Base-by-base conservation (phyloP, 2,797 vertebrate genomes). In the Kryptolebias ocellatus region DNA sequence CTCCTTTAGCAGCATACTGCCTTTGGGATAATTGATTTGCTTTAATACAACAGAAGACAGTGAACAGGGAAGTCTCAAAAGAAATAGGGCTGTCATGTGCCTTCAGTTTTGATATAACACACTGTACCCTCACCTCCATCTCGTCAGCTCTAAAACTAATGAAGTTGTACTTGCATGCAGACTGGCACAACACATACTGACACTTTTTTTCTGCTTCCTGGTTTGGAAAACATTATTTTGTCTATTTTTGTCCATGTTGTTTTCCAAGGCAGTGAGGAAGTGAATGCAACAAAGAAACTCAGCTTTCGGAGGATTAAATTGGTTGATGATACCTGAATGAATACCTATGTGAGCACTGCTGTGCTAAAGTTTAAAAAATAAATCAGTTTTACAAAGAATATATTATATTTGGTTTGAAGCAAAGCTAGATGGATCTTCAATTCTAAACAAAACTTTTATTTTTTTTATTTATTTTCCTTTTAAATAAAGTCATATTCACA, bases 11-110 rank as follows among this genome's bases (percentile, higher is more conserved):
- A 53, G 72, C 69, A 4, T 20, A 45, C 83, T 60, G 83, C 81
- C 80, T 76, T 64, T 69, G 65, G 69, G 57, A 84, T 91, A 89
- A 89, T 88, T 91, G 87, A 90, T 88, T 86, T 76, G 72, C 60
- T 87, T 80, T 78, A 75, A 88, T 89, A 86, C 81, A 83, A 86
- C 84, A 86, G 68, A 79, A 73, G 77, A 84, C 70, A 64, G 74
- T 54, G 86, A 83, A 78, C 71, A 76, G 65, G 39, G 67, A 74
- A 58, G 59, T 78, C 86, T 90, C 85, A 70, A 67, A 91, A 83
- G 89, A 89, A 89, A 89, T 78, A 61, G 61, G 57, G 69, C 75
- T 84, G 80, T 86, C 84, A 80, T 87, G 70, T 81, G 78, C 65
- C 67, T 81, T 57, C 64, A 61, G 76, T 74, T 79, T 61, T 78